A percentile compares a stretch with the other conserved stretches of the same genome.
phyloP scores from a whole-genome alignment of 2,113 vertebrate genomes.

The Empidonax traillii region DNA sequence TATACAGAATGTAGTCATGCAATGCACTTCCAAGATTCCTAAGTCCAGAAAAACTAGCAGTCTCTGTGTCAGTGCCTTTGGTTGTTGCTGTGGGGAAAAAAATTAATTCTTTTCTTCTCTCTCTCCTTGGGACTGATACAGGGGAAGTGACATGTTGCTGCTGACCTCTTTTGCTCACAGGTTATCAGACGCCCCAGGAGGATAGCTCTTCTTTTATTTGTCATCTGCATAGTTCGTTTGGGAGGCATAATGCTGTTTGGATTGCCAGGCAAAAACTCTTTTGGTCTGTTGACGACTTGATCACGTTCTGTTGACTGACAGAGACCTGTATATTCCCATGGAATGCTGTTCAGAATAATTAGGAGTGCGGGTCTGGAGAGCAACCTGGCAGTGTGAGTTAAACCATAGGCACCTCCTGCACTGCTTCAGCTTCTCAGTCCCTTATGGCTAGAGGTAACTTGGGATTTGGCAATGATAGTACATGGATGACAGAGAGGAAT shows the following conservation, averaged over 20 bases:
- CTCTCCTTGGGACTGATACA: background rate
- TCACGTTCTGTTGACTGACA: rapidly evolving
- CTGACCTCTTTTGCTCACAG: background rate
- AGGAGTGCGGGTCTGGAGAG: background rate
- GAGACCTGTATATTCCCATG: background rate
- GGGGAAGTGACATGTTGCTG: background rate
- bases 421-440: background rate
- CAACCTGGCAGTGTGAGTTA: background rate
- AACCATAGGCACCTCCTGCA: background rate
- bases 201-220: background rate
- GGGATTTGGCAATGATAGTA: background rate
- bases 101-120: background rate
- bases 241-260: background rate
- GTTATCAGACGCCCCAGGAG: background rate
- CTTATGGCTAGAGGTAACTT: background rate
- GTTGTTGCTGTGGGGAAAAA: background rate
- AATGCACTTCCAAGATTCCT: background rate
- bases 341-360: rapidly evolving
- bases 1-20: background rate
- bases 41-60: background rate
- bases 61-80: background rate
- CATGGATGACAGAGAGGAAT: background rate
- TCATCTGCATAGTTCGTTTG: background rate
- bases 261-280: background rate
- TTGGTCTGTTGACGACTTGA: background rate